Percentiles rank a stretch among this genome's conserved stretches.
Conservation (phyloP, 2,113 vertebrate genomes). For the Mormyrus lacerda region DNA sequence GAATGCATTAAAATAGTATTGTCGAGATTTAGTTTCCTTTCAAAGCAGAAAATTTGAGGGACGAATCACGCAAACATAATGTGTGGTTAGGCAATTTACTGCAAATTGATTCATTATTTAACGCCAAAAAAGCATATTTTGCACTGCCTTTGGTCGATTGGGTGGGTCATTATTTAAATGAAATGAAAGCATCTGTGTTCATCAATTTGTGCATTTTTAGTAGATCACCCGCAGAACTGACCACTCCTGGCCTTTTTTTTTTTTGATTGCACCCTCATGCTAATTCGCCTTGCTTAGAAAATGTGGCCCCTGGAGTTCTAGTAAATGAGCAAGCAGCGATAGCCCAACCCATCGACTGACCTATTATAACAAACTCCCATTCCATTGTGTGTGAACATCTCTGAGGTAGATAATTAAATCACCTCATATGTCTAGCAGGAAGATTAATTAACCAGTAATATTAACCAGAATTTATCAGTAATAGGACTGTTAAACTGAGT, state of each 20-base stretch:
- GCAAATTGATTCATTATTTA: neutral
- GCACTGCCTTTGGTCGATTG: neutral
- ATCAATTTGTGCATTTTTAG: neutral
- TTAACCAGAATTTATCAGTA: no score
- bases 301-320: neutral
- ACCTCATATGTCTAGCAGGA: neutral
- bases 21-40: neutral
- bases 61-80: neutral
- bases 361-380: neutral
- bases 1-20: neutral
- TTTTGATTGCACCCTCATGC: neutral
- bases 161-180: neutral
- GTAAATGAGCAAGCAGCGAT: neutral
- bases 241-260: neutral
- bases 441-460: no score
- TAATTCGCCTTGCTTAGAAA: neutral
- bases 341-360: neutral
- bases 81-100: neutral
- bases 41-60: neutral
- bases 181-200: neutral
- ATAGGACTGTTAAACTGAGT: neutral
- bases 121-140: neutral
- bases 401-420: neutral
- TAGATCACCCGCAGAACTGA: neutral
- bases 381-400: neutral